Conservation (phyloP, 2,797 vertebrate species). For the Myotis planiceps region DNA sequence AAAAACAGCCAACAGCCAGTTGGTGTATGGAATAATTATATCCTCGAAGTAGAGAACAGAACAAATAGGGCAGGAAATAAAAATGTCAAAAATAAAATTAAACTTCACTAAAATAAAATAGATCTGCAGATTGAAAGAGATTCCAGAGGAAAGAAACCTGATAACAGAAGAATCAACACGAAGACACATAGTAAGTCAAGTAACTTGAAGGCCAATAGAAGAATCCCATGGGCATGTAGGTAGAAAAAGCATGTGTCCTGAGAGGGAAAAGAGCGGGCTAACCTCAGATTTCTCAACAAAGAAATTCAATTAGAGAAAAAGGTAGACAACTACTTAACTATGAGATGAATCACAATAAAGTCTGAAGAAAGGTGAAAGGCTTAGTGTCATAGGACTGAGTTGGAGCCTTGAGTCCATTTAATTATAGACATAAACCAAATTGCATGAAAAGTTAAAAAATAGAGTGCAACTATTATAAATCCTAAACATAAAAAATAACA, state of each 20-base stretch:
- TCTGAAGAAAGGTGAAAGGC: background rate
- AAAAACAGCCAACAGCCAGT: background rate
- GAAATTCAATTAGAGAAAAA: conserved; percentile 2
- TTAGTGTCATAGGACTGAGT: background rate
- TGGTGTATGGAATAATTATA: too few relatives aligned
- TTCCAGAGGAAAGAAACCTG: background rate
- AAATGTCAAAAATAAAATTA: background rate
- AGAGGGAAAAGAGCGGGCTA: background rate
- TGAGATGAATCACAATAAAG: conserved; percentile 19
- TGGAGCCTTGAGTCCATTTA: background rate
- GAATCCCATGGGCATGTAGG: background rate
- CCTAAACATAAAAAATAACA: background rate
- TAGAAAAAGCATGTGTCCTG: background rate
- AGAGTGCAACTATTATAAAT: background rate
- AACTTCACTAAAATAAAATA: background rate
- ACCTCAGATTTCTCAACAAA: background rate
- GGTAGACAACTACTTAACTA: background rate
- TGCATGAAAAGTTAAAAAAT: background rate
- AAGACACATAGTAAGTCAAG: background rate
- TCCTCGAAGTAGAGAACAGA: background rate
- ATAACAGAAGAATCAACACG: background rate
- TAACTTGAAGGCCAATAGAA: background rate
- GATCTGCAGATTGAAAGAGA: background rate
- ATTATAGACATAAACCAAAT: background rate
- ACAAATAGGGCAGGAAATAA: background rate